These are phyloP conservation scores for Pituophis catenifer DNA, from an alignment of 2,113 vertebrate genomes.

Conservation along the genomic window DNA sequence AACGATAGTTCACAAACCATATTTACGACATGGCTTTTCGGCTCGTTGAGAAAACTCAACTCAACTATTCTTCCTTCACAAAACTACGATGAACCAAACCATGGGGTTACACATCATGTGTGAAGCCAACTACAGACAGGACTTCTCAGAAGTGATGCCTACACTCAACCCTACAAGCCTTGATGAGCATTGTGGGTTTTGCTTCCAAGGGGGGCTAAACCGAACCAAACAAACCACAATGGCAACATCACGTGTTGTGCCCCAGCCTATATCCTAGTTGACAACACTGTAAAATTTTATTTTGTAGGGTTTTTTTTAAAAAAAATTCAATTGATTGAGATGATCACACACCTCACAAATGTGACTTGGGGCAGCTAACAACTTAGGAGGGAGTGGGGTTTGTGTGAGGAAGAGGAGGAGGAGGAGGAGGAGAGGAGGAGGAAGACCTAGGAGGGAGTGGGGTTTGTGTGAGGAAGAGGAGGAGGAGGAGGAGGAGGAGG, in stretches of 20 bases:
- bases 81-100: background rate
- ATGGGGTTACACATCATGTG: background rate
- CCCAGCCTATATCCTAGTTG: background rate
- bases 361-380: no score
- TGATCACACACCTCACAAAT: background rate
- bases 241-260: background rate
- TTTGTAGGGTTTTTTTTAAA: background rate
- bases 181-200: background rate
- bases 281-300: background rate
- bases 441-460: no score
- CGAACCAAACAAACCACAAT: background rate
- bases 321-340: background rate
- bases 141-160: background rate
- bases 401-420: no score
- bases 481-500: no score
- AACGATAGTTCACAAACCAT: background rate
- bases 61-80: background rate
- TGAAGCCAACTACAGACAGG: background rate
- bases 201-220: background rate
- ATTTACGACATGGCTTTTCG: background rate
- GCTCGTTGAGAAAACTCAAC: background rate
- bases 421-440: no score
- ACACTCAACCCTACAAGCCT: background rate
- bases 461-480: no score
- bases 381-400: no score